Evolutionary conservation across 2,888 invertebrate genomes (phyloP).

Genomic region (Aphodius granarius): DNA sequence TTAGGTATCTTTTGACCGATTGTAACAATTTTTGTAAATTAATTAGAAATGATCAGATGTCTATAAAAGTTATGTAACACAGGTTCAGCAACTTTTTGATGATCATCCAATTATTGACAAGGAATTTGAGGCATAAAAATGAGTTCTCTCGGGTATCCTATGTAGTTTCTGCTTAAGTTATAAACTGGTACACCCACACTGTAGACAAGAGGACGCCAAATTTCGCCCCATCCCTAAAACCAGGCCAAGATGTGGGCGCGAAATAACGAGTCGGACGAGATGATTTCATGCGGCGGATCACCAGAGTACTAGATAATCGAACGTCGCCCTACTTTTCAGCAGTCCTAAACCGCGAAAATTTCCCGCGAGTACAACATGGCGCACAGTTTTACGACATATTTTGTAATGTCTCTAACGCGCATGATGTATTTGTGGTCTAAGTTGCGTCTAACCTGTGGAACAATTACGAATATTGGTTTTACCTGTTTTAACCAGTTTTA

Average conservation of each 20-base stretch:
- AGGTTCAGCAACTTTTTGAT: too few relatives aligned
- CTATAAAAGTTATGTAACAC: background rate
- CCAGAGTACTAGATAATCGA: background rate
- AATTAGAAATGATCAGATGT: background rate
- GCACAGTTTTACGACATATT: background rate
- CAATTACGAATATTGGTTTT: too few relatives aligned
- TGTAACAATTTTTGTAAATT: background rate
- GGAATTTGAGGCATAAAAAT: too few relatives aligned
- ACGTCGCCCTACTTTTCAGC: background rate
- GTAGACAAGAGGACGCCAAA: background rate
- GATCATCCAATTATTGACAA: background rate
- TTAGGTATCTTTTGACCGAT: background rate
- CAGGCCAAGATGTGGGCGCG: background rate
- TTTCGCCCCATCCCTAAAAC: background rate
- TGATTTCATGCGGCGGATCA: background rate
- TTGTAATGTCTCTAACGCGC: too few relatives aligned
- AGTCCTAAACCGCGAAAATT: background rate
- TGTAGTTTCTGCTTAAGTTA: background rate
- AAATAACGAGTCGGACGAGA: background rate
- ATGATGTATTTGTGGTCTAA: too few relatives aligned
- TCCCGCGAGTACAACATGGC: background rate
- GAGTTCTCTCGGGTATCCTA: too few relatives aligned
- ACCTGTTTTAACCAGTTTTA: too few relatives aligned
- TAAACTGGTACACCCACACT: background rate
- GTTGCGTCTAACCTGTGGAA: too few relatives aligned